Evolutionary conservation across 2,888 invertebrate species (phyloP), one percentile per base, ranked within the genome.

Genomic region (Leptinotarsa rubiginosa): DNA sequence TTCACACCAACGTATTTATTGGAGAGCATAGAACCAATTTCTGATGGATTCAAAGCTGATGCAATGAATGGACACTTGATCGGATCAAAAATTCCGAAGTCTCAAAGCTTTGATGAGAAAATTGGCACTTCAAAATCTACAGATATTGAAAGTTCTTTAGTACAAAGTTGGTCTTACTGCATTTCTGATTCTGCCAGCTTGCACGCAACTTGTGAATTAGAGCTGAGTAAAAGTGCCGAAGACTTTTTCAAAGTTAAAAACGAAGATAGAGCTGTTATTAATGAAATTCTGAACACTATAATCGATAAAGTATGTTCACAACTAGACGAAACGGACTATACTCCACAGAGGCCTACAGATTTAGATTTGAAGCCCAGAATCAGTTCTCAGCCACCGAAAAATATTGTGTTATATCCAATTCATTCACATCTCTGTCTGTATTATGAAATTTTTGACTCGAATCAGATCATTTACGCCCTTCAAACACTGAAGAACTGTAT

Each of bases 401-500:
- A 86, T 73, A 84, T 87, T 52, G 85, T 89, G 16, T 89, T 95
- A 52, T 94, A 94, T 85, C 93, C 93, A 41, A 91, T 95, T 74
- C 96, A 96, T 85, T 94, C 95, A 25, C 96, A 96, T 84, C 91
- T 97, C 88, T 90, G 96, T 59, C 89, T 97, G 3, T 96, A 96
- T 84, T 92, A 92, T 80, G 93, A 93, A 77, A 92, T 94, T 20
- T 95, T 94, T 82, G 96, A 96, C 85, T 92, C 93, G 0, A 90
- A 92, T 73, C 91, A 93, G 81, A 92, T 92, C 3, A 88, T 95
- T 0, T 95, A 95, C 84, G 93, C 94, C 10, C 88, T 96, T 77
- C 91, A 92, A 75, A 93, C 93, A 0, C 86, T 96, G n/a, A 91
- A 93, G 76, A 93, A 93, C 81, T 92, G 95, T 77, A 89, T 96